These are phyloP conservation scores for Menidia menidia DNA, from an alignment of 2,797 vertebrate species.

Conservation along the genomic window DNA sequence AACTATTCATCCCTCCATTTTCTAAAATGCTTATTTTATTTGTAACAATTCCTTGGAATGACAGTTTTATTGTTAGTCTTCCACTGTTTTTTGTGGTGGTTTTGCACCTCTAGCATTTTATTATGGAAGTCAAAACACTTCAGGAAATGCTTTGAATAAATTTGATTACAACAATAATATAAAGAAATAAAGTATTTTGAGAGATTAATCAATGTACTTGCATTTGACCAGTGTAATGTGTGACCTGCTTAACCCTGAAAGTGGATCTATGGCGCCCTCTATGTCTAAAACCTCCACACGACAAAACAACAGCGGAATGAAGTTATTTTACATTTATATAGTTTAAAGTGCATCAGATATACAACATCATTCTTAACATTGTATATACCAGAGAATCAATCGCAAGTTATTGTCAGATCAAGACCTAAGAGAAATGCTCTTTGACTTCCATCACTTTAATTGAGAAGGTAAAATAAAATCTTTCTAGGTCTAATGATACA, in stretches of 20 bases:
- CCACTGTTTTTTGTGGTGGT: neutral
- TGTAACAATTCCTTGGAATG: neutral
- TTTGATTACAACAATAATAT: too few relatives aligned
- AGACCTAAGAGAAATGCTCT: neutral
- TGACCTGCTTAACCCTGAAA: neutral
- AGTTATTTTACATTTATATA: neutral
- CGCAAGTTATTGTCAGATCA: neutral
- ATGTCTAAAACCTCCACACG: slow-evolving; percentile 20
- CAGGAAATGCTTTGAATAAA: neutral
- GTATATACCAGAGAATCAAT: neutral
- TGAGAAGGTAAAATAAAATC: too few relatives aligned
- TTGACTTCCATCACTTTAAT: neutral
- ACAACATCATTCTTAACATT: neutral
- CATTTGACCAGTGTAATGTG: too few relatives aligned
- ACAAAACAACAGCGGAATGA: slow-evolving; percentile 18
- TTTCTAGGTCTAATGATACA: too few relatives aligned
- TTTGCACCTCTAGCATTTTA: neutral
- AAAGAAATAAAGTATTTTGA: too few relatives aligned
- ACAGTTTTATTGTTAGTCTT: neutral
- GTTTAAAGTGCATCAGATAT: neutral
- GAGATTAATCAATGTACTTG: too few relatives aligned
- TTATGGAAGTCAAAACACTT: neutral
- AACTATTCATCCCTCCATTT: neutral
- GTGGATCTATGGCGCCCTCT: slow-evolving; percentile 59
- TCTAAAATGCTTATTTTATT: too few relatives aligned